Evolutionary conservation across 1,140 invertebrate species (phyloP), one percentile per base, ranked within the genome.

Genomic region (Octopus sinensis): DNA sequence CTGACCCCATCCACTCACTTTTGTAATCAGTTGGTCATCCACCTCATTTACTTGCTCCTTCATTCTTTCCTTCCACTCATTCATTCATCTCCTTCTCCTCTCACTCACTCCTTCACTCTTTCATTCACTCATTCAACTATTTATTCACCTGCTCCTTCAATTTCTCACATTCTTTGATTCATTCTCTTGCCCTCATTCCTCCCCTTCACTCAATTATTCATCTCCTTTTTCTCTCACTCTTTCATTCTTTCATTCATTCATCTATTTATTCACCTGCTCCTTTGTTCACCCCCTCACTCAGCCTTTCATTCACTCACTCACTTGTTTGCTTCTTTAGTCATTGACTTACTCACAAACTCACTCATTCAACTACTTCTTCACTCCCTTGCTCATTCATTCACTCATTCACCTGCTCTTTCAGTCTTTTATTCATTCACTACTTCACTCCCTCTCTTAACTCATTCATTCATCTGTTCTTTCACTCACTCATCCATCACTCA

Each of bases 31-130:
- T 62, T 17, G 9, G 17, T 17, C 17, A 9, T 62, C 56, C 17
- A 9, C 17, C 17, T 62, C 56, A 12, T 62, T 62, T 62, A 12
- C 56, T 62, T 17, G 9, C 17, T 62, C 56, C 17, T 17, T 62
- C 56, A 12, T 62, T 62, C 56, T 62, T 62, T 17, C 17, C 56
- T 62, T 17, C 1, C 56, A 62, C 7, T 62, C 17, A 9, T 62
- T 62, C 7, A 9, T 62, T 80, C 13, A 62, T 56, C 62, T 56
- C 62, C 13, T 80, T 56, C 62, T n/a, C 30, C 54, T 80, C 53
- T 80, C 54, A 62, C 79, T 80, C 54, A 52, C 78, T 76, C 77
- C 79, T 62, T 76, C 73, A 54, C 78, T 82, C 78, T 76, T 53
- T 79, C 81, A 73, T 23, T 79, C 77, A 71, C 62, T 79, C 68